These are phyloP conservation scores for Xiphophorus hellerii DNA, from an alignment of 2,113 vertebrate genomes.

Conservation along the genomic window DNA sequence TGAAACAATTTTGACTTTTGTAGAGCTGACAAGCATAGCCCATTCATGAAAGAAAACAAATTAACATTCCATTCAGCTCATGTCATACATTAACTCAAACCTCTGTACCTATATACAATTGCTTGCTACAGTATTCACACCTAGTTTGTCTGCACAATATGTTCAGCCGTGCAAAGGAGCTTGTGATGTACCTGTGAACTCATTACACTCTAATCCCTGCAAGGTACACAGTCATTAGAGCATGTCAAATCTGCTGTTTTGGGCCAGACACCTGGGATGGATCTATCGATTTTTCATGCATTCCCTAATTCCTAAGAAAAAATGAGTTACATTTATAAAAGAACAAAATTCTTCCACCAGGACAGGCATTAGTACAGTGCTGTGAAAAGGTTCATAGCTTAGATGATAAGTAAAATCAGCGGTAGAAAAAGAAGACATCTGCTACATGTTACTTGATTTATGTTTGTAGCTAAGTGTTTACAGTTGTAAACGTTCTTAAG, in stretches of 20 bases:
- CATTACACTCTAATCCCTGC: constrained; percentile 69
- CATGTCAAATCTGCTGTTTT: constrained; percentile 59
- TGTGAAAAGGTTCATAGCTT: constrained; percentile 28
- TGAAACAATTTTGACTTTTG: constrained; percentile 20
- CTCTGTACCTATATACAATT: constrained; percentile 69
- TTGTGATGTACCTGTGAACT: constrained; percentile 59
- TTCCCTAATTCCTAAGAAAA: constrained; percentile 64
- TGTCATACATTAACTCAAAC: constrained; percentile 53
- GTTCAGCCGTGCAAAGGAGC: constrained; percentile 51
- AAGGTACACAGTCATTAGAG: constrained; percentile 64
- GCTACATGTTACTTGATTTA: constrained; percentile 17
- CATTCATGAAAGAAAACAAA: constrained; percentile 33
- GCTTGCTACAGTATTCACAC: constrained; percentile 66
- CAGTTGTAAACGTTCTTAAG: constrained; percentile 32
- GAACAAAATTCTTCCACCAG: constrained; percentile 41
- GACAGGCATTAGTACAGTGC: constrained; percentile 32
- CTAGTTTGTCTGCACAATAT: constrained; percentile 53
- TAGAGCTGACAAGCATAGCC: constrained; percentile 42
- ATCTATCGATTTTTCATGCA: constrained; percentile 70
- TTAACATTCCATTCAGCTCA: constrained; percentile 37
- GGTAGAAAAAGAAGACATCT: constrained; percentile 37
- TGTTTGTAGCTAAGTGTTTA: constrained; percentile 29
- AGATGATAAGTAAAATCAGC: constrained; percentile 46
- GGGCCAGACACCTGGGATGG: constrained; percentile 54
- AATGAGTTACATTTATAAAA: constrained; percentile 54